Percentiles rank a stretch among this genome's conserved stretches.
phyloP scores from a whole-genome alignment of 2,888 invertebrate species.

The Linyphia triangularis region DNA sequence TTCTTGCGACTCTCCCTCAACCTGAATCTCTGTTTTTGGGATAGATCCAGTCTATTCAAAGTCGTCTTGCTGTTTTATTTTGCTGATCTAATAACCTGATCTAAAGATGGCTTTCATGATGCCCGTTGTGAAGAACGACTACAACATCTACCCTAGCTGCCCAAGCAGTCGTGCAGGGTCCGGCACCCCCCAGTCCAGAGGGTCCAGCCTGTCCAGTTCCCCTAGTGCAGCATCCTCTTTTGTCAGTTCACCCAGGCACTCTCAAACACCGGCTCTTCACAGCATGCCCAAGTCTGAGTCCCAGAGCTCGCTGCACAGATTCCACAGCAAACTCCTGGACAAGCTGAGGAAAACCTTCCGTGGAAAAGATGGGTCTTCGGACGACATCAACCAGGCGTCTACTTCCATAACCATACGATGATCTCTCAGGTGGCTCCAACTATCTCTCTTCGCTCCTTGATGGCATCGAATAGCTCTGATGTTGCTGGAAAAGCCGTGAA shows the following conservation, averaged over 20 bases:
- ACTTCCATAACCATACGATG: constrained; percentile 39
- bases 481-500: background rate
- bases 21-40: background rate
- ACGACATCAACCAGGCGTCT: constrained; percentile 13
- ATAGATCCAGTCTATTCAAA: background rate
- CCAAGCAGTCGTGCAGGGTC: constrained; percentile 82
- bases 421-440: background rate
- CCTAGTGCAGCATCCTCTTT: constrained; percentile 66
- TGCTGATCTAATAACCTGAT: background rate
- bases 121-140: constrained; percentile 95
- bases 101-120: constrained; percentile 93
- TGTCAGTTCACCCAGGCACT: constrained; percentile 59
- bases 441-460: constrained; percentile 19
- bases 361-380: constrained; percentile 80
- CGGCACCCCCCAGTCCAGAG: constrained; percentile 48
- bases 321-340: constrained; percentile 89
- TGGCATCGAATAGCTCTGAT: constrained; percentile 40
- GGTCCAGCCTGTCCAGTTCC: constrained; percentile 81
- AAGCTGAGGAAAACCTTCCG: constrained; percentile 87
- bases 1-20: background rate
- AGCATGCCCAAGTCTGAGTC: constrained; percentile 79
- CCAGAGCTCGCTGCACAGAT: constrained; percentile 85
- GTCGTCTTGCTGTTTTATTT: background rate
- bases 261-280: constrained; percentile 46
- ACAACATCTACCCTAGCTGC: constrained; percentile 91